Evolutionary conservation across 2,888 invertebrate species (phyloP).

Genomic region (Tanytarsus gracilentus): DNA sequence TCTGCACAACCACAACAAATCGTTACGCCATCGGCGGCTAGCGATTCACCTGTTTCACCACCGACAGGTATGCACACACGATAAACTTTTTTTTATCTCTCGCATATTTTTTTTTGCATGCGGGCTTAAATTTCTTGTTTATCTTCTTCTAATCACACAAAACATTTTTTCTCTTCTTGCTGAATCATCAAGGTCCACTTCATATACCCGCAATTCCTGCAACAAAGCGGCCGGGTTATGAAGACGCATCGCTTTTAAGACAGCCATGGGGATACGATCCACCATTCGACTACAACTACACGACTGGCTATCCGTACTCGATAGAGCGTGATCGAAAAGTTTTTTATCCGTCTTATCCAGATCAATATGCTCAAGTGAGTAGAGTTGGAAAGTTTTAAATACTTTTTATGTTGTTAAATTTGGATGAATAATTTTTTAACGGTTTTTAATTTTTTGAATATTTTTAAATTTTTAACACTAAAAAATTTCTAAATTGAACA

Average conservation of each 20-base stretch:
- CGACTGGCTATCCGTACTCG: slow-evolving; percentile 35
- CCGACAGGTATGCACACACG: slow-evolving; percentile 41
- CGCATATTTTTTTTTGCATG: no score
- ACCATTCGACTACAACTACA: slow-evolving; percentile 40
- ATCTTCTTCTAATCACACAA: no score
- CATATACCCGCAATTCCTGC: slow-evolving; percentile 83
- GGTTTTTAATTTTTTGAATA: background rate
- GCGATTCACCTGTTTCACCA: slow-evolving; percentile 50
- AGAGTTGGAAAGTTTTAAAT: slow-evolving; percentile 7
- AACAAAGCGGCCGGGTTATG: slow-evolving; percentile 64
- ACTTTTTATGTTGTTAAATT: background rate
- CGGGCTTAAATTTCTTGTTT: no score
- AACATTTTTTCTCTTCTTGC: no score
- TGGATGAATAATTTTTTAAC: background rate
- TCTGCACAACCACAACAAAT: slow-evolving; percentile 42
- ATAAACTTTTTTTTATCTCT: background rate
- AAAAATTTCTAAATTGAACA: no score
- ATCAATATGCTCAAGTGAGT: slow-evolving; percentile 43
- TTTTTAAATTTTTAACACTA: background rate
- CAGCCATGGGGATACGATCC: slow-evolving; percentile 43
- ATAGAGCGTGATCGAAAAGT: slow-evolving; percentile 43
- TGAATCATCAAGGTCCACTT: slow-evolving; percentile 57
- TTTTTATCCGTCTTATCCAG: slow-evolving; percentile 42
- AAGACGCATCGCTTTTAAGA: slow-evolving; percentile 43
- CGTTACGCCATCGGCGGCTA: slow-evolving; percentile 50